Conservation (phyloP, 2,888 invertebrate species). For the Druceiella hillmani region DNA sequence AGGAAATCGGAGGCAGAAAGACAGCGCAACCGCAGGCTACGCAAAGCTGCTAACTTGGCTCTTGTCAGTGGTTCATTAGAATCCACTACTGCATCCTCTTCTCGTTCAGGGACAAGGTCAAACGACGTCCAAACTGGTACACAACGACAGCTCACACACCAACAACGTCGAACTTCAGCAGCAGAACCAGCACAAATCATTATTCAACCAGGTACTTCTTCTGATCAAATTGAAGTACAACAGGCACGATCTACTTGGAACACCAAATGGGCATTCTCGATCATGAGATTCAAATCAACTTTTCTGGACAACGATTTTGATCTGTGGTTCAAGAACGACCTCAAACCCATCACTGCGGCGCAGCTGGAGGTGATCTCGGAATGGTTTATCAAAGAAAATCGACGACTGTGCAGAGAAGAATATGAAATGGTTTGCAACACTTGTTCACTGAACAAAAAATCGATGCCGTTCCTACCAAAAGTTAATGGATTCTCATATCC, state of each 20-base stretch:
- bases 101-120: slow-evolving; percentile 17
- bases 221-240: slow-evolving; percentile 15
- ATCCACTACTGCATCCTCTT: slow-evolving; percentile 12
- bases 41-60: slow-evolving; percentile 17
- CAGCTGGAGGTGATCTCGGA: slow-evolving; percentile 6
- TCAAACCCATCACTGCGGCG: slow-evolving; percentile 4
- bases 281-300: slow-evolving; percentile 11
- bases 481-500: slow-evolving; percentile 32
- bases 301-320: slow-evolving; percentile 9
- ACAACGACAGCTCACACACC: slow-evolving; percentile 12
- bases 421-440: slow-evolving; percentile 27
- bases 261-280: slow-evolving; percentile 14
- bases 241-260: slow-evolving; percentile 16
- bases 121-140: slow-evolving; percentile 13
- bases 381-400: slow-evolving; percentile 19
- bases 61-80: slow-evolving; percentile 10
- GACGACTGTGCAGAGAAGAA: slow-evolving; percentile 23
- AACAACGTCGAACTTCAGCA: slow-evolving; percentile 9
- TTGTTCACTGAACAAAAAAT: slow-evolving; percentile 27
- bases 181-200: slow-evolving; percentile 9
- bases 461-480: slow-evolving; percentile 26
- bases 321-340: slow-evolving; percentile 13
- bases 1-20: slow-evolving; percentile 13
- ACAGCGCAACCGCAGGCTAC: slow-evolving; percentile 15
- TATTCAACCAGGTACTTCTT: slow-evolving; percentile 14